Base-by-base conservation (phyloP, 2,888 invertebrate species). In the Atherix ibis region DNA sequence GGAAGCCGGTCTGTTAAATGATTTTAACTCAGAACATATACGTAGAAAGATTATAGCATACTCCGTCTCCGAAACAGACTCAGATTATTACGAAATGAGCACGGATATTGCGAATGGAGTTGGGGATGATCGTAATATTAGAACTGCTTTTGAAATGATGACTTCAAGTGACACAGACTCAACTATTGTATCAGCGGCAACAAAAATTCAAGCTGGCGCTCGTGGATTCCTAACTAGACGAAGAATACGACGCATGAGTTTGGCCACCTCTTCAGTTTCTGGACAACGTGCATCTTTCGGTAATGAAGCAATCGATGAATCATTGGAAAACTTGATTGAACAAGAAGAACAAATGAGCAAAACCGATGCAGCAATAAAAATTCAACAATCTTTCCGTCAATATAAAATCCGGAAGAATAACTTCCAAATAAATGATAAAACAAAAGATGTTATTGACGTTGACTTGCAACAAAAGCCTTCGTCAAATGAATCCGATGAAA, bases 81-180 rank as follows among this genome's bases (percentile, higher is more conserved):
- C 58, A 0, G 57, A 59, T 34, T 51, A 47, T 37, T 51, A 43
- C 34, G 54, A 54, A 17, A 28, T 26, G 1, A 32, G 12, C 10
- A 36, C 18, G 3, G 31, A 38, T 16, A 35, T 30, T 4, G 37
- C 35, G 18, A 37, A 37, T 5, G 31, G 43, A 2, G 43, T 40
- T 2, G 43, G 40, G 13, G 49, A 54, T 37, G 56, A 59, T 35
- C 52, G 51, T 19, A 50, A 53, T 30, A 45, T 58, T 15, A 50
- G 50, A 27, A 58, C 58, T 3, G 55, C 54, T 2, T 40, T 59
- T 34, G 48, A 49, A 5, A 43, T 46, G 27, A 50, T 50, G 4
- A 50, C 54, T 12, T 58, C 59, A 4, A 52, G 55, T 3, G 59
- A 58, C 40, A 56, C 58, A 0, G 58, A 62, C 40, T 57, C 58